Evolutionary conservation across 2,113 vertebrate genomes (phyloP).

Genomic region (Heterochromis multidens): DNA sequence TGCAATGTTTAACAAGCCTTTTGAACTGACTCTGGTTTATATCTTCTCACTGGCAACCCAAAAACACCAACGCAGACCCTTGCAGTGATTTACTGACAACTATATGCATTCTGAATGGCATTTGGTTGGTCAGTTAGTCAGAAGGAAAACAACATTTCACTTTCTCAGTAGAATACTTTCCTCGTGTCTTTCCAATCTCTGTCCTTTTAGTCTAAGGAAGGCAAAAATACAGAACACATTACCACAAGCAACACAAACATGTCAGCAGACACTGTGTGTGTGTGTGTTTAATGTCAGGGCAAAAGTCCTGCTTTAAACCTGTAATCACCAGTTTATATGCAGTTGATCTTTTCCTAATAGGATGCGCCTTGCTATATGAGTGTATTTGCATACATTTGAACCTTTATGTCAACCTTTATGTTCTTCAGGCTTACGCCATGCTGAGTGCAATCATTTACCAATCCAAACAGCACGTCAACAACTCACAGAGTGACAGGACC

Average conservation of each 20-base stretch:
- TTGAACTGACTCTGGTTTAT: neutral
- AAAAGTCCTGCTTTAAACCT: neutral
- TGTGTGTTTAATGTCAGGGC: neutral
- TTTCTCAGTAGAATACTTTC: neutral
- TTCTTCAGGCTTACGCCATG: neutral
- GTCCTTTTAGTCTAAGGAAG: neutral
- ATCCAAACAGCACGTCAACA: constrained; percentile 23
- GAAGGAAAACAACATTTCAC: neutral
- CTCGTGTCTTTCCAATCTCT: neutral
- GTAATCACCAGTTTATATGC: neutral
- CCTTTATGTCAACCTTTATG: neutral
- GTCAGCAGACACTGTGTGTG: neutral
- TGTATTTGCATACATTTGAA: neutral
- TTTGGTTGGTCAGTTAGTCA: neutral
- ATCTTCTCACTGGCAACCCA: neutral
- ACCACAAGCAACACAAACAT: neutral
- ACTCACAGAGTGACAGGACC: neutral
- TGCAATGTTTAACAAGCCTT: neutral
- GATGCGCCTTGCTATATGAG: neutral
- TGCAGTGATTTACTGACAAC: neutral
- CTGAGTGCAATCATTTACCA: constrained; percentile 30
- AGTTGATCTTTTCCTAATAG: neutral
- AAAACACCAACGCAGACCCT: neutral
- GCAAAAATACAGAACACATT: neutral
- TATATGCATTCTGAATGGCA: neutral